Evolutionary conservation across 2,888 invertebrate species (phyloP).

Genomic region (Drosophila atripex): DNA sequence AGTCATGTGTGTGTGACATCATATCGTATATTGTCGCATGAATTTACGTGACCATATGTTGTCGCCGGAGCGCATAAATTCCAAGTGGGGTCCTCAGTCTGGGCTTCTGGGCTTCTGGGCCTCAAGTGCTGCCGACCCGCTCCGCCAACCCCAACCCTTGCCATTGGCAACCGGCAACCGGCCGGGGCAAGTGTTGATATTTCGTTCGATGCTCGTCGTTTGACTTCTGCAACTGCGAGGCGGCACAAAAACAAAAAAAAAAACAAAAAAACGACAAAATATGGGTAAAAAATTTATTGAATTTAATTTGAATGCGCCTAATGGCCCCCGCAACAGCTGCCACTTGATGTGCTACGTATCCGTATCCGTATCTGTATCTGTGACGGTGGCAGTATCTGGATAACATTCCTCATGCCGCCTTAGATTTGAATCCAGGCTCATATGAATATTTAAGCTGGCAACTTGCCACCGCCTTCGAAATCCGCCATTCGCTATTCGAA

Average conservation of each 20-base stretch:
- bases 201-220: conserved; percentile 47
- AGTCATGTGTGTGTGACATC: conserved; percentile 69
- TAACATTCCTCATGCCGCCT: conserved; percentile 36
- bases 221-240: conserved; percentile 59
- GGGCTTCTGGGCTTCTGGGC: conserved; percentile 47
- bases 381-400: conserved; percentile 4
- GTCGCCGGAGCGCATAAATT: conserved; percentile 78
- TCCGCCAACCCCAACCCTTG: conserved; percentile 34
- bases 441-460: conserved; percentile 69
- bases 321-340: conserved; percentile 62
- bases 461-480: conserved; percentile 38
- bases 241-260: conserved; percentile 39
- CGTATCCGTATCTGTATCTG: conserved; percentile 4
- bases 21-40: conserved; percentile 80
- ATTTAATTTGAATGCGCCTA: conserved; percentile 75
- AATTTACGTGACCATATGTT: conserved; percentile 80
- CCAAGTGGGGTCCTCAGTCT: conserved; percentile 71
- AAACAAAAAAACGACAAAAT: conserved; percentile 34
- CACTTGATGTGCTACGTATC: conserved; percentile 35
- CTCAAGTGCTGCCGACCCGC: conserved; percentile 51
- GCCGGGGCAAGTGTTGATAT: conserved; percentile 66
- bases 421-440: conserved; percentile 39
- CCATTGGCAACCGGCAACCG: conserved; percentile 4
- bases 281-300: conserved; percentile 69
- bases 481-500: conserved; percentile 43